Conservation (phyloP, 1,140 invertebrate species). For the Lysiphlebus fabarum region DNA sequence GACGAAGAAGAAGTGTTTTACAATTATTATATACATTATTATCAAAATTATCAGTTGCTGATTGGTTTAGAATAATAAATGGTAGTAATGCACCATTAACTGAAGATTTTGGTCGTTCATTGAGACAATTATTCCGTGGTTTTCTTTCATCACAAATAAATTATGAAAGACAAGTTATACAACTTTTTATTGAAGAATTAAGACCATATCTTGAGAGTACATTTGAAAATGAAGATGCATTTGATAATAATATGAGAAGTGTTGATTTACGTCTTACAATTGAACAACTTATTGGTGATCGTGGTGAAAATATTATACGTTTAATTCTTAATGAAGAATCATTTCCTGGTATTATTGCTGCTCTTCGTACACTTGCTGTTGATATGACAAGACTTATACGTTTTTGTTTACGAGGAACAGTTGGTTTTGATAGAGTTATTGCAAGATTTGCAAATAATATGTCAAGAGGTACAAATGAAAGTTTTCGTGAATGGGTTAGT, state of each 20-base stretch:
- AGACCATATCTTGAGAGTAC: background rate
- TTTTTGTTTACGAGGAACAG: conserved; percentile 32
- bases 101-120: background rate
- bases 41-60: background rate
- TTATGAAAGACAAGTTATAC: background rate
- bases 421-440: conserved; percentile 31
- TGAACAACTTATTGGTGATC: background rate
- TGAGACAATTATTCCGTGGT: background rate
- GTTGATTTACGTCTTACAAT: background rate
- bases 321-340: background rate
- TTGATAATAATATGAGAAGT: background rate
- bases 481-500: conserved; percentile 30
- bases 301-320: no score
- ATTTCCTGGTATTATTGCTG: background rate
- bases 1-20: background rate
- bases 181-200: background rate
- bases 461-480: conserved; percentile 19
- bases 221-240: background rate
- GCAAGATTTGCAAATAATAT: conserved; percentile 33
- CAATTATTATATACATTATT: conserved; percentile 1
- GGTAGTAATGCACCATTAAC: background rate
- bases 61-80: background rate
- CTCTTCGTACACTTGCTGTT: conserved; percentile 29
- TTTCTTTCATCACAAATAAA: background rate
- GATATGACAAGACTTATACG: conserved; percentile 36